Evolutionary conservation across 2,888 invertebrate species (phyloP), one percentile per base, ranked within the genome.

Genomic region (Poecilus cupreus): DNA sequence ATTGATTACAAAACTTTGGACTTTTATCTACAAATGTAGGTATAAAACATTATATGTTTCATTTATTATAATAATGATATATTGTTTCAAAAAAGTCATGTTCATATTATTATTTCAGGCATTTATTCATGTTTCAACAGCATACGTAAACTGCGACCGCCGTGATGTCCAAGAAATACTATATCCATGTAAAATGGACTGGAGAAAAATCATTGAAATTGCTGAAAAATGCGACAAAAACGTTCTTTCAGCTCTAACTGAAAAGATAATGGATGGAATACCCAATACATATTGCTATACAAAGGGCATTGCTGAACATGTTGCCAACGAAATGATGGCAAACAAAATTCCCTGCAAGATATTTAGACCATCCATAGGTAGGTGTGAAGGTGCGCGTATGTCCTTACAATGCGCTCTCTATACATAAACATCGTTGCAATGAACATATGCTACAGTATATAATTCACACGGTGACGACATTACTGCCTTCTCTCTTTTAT

Each of bases 281-380:
- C 97, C 97, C 0, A 98, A 98, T 86, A 97, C 98, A 0, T 98
- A 98, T 86, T 96, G 96, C 0, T 97, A 96, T 87, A 95, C 97
- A 0, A 98, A 98, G 88, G 94, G 95, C 81, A 87, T 98, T 83
- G 96, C 96, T 0, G 98, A 98, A 85, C 93, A 95, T 81, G 91
- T 96, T 6, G 91, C 96, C 0, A 90, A 92, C 16, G 95, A 96
- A 84, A 82, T 88, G 83, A 87, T 88, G 79, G 89, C 87, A 24
- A 91, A 92, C 5, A 88, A 90, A 49, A 87, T 98, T 26, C 97
- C 97, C 0, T 89, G 93, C 16, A 43, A 72, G n/a, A 43, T 72
- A 16, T 43, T 20, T 3, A 0, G 70, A 18, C 70, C 70, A 11
- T 72, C 70, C 3, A 72, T 72, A 13, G 70, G 70, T 72, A 72